A percentile compares a stretch with the other conserved stretches of the same genome.
Evolutionary conservation across 2,113 vertebrate genomes (phyloP).

Genomic region (Cisticola juncidis): DNA sequence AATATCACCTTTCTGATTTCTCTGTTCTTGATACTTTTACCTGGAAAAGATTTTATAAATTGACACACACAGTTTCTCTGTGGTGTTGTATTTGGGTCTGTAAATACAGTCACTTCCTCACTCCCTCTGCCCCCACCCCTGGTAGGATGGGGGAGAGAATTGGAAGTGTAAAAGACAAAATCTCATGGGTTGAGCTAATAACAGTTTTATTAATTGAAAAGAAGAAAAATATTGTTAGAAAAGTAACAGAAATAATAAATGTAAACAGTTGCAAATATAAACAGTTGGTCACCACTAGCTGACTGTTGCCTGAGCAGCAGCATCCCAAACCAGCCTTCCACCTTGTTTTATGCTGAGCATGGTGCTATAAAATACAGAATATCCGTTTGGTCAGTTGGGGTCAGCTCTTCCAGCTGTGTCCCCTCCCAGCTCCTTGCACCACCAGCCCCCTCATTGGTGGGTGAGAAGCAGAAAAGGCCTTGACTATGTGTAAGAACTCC

Average conservation of each 20-base stretch:
- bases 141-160: accelerated
- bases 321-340: not conserved
- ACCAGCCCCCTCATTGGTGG: accelerated
- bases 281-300: not conserved
- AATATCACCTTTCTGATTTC: not conserved
- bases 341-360: not conserved
- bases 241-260: not conserved
- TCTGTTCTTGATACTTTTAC: not conserved
- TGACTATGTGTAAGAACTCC: not conserved
- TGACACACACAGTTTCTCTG: not conserved
- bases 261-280: too few relatives aligned
- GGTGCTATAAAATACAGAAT: too few relatives aligned
- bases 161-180: not conserved
- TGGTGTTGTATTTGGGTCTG: not conserved
- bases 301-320: not conserved
- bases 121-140: not conserved
- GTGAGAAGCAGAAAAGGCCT: not conserved
- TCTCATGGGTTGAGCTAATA: not conserved
- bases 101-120: not conserved
- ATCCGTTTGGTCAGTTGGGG: not conserved
- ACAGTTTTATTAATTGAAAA: not conserved
- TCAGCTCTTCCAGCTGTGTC: not conserved
- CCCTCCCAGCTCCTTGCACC: not conserved
- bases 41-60: not conserved
- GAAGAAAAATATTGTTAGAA: not conserved